Evolutionary conservation across 92 coral and sea anemone species (phyloP), one percentile per base, ranked within the genome.

Genomic region (Zoanthus solanderi): DNA sequence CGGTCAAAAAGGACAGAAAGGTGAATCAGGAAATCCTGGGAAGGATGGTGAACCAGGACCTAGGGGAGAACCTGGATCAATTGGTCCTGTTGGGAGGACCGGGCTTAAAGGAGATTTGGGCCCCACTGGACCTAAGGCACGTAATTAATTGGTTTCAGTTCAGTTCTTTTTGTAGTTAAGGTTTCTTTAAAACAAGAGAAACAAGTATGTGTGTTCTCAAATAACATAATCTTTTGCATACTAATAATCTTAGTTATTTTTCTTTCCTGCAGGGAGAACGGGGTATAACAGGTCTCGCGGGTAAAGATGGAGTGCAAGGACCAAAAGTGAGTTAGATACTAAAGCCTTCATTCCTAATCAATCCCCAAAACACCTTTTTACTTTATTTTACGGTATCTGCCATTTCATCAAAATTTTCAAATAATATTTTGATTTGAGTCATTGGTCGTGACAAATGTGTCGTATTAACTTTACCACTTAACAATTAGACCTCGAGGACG

Each of bases 91-190:
- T 16, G 85, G 85, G 11, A 81, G 30, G 44, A 46, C 60, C 13
- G 85, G 85, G 23, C 46, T 57, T 65, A 67, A 81, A 68, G 85
- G 85, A 81, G 28, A 67, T 58, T 12, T 48, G 60, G 85, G 85
- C 0, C 75, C 63, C 3, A 7, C 85, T 65, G 85, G 85, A 66
- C 44, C 60, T 4, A 66, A 81, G 85, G 85, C 45, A 16, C 48
- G 85, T 65, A 17, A 17, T 13, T n/a, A 53, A 56, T 9, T 3
- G n/a, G n/a, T 58, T 44, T 3, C 1, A 15, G 32, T 46, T 48
- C 23, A 23, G 23, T 34, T 34, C 3, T 34, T 34, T 34, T 34
- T 34, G 42, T 34, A 1, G 42, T 34, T 34, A 34, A 34, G 42
- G 42, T 34, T 34, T 34, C 42, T 1, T 34, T 34, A 34, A 34